A percentile compares a stretch with the other conserved stretches of the same genome.
Conservation (phyloP, 1,140 invertebrate species). For the Cotesia glomerata region DNA sequence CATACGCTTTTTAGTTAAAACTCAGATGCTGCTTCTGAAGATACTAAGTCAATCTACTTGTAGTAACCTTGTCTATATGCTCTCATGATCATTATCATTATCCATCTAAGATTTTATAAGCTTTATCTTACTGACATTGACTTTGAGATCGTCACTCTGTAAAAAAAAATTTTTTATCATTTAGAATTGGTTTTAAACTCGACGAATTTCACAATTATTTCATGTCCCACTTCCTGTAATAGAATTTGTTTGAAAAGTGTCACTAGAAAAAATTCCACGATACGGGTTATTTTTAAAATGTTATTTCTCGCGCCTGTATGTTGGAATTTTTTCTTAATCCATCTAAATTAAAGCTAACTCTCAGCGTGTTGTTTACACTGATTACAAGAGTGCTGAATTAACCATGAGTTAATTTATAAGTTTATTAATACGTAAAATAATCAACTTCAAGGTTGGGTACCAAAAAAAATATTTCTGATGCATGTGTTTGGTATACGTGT, state of each 20-base stretch:
- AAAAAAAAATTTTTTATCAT: not conserved
- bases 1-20: too few relatives aligned
- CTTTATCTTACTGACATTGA: too few relatives aligned
- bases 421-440: not conserved
- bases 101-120: not conserved
- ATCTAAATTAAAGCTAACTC: not conserved
- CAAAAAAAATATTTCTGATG: not conserved
- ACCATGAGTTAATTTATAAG: not conserved
- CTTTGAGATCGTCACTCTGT: not conserved
- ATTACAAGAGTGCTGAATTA: not conserved
- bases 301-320: too few relatives aligned
- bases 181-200: not conserved
- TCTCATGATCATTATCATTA: not conserved
- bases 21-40: too few relatives aligned
- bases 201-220: not conserved
- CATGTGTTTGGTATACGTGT: not conserved
- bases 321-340: too few relatives aligned
- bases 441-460: not conserved
- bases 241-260: not conserved
- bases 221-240: not conserved
- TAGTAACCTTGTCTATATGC: not conserved
- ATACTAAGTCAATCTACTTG: not conserved
- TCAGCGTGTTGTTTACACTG: not conserved
- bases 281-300: not conserved
- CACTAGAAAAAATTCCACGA: not conserved